Evolutionary conservation across 1,140 invertebrate species (phyloP).

Genomic region (Bicyclus anynana): DNA sequence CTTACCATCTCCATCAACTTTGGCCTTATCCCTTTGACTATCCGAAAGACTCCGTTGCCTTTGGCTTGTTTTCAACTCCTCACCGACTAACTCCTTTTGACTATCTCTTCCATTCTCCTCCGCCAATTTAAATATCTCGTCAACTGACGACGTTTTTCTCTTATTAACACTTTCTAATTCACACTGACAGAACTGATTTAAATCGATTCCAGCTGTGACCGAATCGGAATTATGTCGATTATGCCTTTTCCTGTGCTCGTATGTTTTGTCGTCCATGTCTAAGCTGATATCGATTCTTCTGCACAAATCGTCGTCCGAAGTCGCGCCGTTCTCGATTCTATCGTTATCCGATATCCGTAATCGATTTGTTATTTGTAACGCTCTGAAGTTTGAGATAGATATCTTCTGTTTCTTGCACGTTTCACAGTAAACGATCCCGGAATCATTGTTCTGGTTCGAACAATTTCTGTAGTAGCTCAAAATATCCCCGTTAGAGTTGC

Average conservation of each 20-base stretch:
- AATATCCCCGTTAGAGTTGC: conserved; percentile 65
- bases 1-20: conserved; percentile 63
- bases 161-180: conserved; percentile 53
- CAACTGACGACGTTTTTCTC: conserved; percentile 79
- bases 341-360: conserved; percentile 59
- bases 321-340: conserved; percentile 51
- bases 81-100: conserved; percentile 70
- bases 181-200: conserved; percentile 75
- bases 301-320: conserved; percentile 67
- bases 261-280: conserved; percentile 57
- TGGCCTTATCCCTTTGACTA: conserved; percentile 78
- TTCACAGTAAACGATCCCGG: conserved; percentile 71
- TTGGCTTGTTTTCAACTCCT: conserved; percentile 80
- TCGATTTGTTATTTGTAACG: conserved; percentile 70
- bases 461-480: conserved; percentile 62
- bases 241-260: conserved; percentile 62
- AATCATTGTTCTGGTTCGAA: conserved; percentile 55
- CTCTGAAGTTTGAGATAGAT: conserved; percentile 69
- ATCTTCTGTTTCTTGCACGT: conserved; percentile 74
- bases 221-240: conserved; percentile 67
- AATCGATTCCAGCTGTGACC: conserved; percentile 60
- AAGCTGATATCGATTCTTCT: conserved; percentile 70
- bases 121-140: conserved; percentile 81
- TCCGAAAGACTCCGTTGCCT: conserved; percentile 85
- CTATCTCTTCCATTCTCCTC: conserved; percentile 44